Base-by-base conservation (phyloP, 2,888 invertebrate genomes). In the Cotesia congregata region DNA sequence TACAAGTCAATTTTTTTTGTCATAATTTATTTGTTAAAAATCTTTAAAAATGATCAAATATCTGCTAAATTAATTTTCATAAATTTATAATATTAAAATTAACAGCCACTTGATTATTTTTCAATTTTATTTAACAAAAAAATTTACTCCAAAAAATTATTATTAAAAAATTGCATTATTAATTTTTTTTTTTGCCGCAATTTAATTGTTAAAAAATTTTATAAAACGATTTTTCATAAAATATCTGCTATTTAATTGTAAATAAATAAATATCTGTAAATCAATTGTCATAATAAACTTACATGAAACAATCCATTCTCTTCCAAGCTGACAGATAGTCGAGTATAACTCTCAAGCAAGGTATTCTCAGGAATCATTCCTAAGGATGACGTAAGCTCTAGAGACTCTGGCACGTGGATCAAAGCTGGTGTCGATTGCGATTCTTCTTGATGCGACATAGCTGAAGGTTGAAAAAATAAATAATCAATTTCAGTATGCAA, bases 281-380 rank as follows among this genome's bases (percentile, higher is more conserved):
- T 60, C 1, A 70, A 39, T 70, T 41, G 17, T 17, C 17, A 17
- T 6, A 30, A 71, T 77, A 1, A 67, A 17, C 59, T 81, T 88
- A 93, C 93, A 91, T 94, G 93, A 90, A 94, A 94, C 78, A 95
- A 91, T 78, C 94, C 94, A 83, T 94, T 94, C 86, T 94, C 97
- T 90, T 97, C 97, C 76, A 97, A 91, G 79, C 96, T 97, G 83
- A 97, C 95, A 65, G 96, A 96, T 77, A 97, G 93, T 59, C 97
- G 91, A 5, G 96, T 96, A 90, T 95, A 96, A 80, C 95, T 96
- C 91, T 96, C 96, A 60, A 96, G 92, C 81, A 96, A 92, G 79
- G 95, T 95, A 88, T 96, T 96, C 90, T 96, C 96, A 17, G 96
- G 95, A 82, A 96, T 96, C 90, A 96, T 95, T 83, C 95, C 95